A percentile compares a stretch with the other conserved stretches of the same genome.
Conservation (phyloP, 92 coral and sea anemone species). For the Muricea muricata region DNA sequence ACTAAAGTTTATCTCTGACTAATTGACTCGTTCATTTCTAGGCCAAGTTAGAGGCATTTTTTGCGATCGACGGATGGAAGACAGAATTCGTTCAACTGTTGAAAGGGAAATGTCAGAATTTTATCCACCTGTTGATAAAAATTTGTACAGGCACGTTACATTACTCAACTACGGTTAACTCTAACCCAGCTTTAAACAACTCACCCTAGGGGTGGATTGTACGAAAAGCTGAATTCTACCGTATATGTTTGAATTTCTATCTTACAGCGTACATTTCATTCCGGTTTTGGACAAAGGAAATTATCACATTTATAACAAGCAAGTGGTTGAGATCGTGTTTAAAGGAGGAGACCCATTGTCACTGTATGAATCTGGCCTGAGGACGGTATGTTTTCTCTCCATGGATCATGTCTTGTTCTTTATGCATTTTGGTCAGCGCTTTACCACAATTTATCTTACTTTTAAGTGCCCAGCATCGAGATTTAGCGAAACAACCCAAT, state of each 20-base stretch:
- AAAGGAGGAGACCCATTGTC: constrained; percentile 67
- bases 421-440: no score
- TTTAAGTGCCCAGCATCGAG: no score
- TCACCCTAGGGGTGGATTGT: no score
- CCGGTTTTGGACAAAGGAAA: constrained; percentile 49
- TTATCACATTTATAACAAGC: constrained; percentile 7
- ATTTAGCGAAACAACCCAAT: no score
- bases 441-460: no score
- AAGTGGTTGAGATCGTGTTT: constrained; percentile 71
- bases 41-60: constrained; percentile 65
- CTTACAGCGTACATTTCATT: constrained; percentile 66
- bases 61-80: constrained; percentile 33
- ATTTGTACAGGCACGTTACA: constrained; percentile 60
- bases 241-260: background rate
- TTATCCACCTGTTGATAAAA: constrained; percentile 58
- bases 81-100: constrained; percentile 33
- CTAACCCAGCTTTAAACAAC: no score
- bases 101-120: constrained; percentile 63
- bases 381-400: constrained; percentile 44
- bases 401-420: no score
- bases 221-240: background rate
- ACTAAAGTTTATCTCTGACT: background rate
- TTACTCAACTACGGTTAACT: no score
- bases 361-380: constrained; percentile 71
- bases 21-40: constrained; percentile 8